Evolutionary conservation across 2,888 invertebrate species (phyloP).

Genomic region (Agrilus mali): DNA sequence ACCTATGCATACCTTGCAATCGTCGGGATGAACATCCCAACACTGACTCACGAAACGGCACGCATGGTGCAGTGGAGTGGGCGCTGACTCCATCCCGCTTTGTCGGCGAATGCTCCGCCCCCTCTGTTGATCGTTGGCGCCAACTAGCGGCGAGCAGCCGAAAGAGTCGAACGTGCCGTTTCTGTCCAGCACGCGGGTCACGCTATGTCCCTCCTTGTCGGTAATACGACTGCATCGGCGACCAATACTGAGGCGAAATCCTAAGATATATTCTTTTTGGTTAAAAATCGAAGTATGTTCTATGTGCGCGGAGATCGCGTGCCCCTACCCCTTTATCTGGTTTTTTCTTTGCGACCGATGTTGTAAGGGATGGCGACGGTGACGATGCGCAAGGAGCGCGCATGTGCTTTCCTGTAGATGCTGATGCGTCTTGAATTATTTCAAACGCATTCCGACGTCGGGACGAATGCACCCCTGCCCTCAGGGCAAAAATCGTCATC

Average conservation of each 20-base stretch:
- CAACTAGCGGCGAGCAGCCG: conserved; percentile 23
- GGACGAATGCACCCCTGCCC: background rate
- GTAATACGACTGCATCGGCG: conserved; percentile 17
- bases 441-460: conserved; percentile 10
- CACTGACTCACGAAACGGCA: conserved; percentile 33
- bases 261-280: conserved; percentile 34
- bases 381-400: conserved; percentile 16
- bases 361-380: conserved; percentile 20
- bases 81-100: conserved; percentile 25
- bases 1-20: conserved; percentile 35
- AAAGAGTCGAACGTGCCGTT: conserved; percentile 27
- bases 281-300: conserved; percentile 35
- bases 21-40: conserved; percentile 46
- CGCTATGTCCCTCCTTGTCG: conserved; percentile 15
- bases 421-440: conserved; percentile 13
- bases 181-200: conserved; percentile 32
- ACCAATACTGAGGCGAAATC: conserved; percentile 30
- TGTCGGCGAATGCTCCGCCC: conserved; percentile 50
- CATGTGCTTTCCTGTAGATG: conserved; percentile 20
- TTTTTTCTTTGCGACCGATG: conserved; percentile 27
- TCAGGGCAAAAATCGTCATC: no score
- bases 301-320: conserved; percentile 23
- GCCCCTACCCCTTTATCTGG: conserved; percentile 28
- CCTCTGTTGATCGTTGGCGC: conserved; percentile 37
- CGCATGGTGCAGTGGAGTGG: conserved; percentile 47